phyloP scores from a whole-genome alignment of 2,797 vertebrate species.

The Bufotes viridis region DNA sequence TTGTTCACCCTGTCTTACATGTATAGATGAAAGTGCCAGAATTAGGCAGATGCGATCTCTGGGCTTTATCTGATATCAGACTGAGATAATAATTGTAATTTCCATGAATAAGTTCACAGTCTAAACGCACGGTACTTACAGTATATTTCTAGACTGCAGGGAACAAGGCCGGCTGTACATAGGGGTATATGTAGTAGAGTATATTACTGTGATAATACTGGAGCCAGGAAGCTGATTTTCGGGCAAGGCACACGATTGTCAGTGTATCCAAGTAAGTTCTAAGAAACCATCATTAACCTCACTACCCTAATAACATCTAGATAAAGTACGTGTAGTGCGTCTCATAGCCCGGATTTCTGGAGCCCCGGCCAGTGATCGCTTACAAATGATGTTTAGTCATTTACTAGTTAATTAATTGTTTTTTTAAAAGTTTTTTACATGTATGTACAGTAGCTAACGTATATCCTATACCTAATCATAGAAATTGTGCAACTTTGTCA shows the following conservation, averaged over 20 bases:
- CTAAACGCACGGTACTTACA: not conserved
- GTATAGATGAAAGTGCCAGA: not conserved
- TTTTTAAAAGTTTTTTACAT: not conserved
- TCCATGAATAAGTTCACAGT: not conserved
- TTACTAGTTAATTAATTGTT: not conserved
- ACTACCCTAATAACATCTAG: not conserved
- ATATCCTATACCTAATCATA: not conserved
- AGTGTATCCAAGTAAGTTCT: conserved; percentile 66
- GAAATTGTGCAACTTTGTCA: not conserved
- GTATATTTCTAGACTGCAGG: not conserved
- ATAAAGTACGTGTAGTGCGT: not conserved
- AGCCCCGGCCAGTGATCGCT: not conserved
- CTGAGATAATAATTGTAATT: not conserved
- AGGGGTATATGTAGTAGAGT: conserved; percentile 14
- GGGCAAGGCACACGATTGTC: conserved; percentile 67
- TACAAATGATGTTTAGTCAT: not conserved
- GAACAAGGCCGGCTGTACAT: not conserved
- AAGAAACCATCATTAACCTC: not conserved
- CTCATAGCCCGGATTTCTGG: too few relatives aligned
- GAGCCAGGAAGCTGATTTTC: conserved; percentile 48
- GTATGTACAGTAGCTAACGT: not conserved
- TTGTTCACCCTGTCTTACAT: not conserved
- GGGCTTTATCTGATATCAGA: not conserved
- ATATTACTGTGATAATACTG: conserved; percentile 61
- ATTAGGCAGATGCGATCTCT: not conserved